Evolutionary conservation across 1,140 invertebrate genomes (phyloP), one percentile per base, ranked within the genome.

Genomic region (Musca vetustissima): DNA sequence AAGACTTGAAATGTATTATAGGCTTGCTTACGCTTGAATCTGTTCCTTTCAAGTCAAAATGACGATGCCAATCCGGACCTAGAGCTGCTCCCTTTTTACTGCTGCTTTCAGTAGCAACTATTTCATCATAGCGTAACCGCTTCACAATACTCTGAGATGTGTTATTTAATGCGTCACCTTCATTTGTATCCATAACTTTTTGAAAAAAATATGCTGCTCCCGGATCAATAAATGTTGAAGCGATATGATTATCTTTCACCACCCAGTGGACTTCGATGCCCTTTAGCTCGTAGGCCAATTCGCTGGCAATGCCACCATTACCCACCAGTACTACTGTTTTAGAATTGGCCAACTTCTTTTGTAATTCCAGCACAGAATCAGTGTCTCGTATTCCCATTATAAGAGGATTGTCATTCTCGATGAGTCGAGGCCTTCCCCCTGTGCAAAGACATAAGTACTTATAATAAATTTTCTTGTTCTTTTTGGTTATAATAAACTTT

Each of bases 301-400:
- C 97, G 65, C 95, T 97, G 22, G 97, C 97, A 75, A 99, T 99
- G 8, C 97, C 97, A 43, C 97, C 97, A 87, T 99, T 99, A 22
- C 97, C 97, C 55, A 98, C 87, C 57, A 99, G 87, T 0, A 94
- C 77, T 73, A 98, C 87, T 84, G 87, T 88, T 72, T 85, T 88
- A 0, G 93, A 88, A 70, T 84, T 80, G 64, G 82, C 82, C 8
- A 98, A 81, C 77, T 87, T 90, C 36, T 88, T 79, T 72, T 93
- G 88, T 75, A 98, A 92, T 69, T 89, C 87, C 78, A 91, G 80
- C 0, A 97, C 94, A 22, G 96, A 98, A 79, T 98, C 94, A n/a
- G 94, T 98, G 79, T 99, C 97, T 73, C 96, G 87, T 69, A 99
- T 96, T 14, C 94, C 94, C 59, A 98, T 74, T 53, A 98, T 87